phyloP scores from a whole-genome alignment of 2,797 vertebrate species.

The Paedocypris micromegethes region DNA sequence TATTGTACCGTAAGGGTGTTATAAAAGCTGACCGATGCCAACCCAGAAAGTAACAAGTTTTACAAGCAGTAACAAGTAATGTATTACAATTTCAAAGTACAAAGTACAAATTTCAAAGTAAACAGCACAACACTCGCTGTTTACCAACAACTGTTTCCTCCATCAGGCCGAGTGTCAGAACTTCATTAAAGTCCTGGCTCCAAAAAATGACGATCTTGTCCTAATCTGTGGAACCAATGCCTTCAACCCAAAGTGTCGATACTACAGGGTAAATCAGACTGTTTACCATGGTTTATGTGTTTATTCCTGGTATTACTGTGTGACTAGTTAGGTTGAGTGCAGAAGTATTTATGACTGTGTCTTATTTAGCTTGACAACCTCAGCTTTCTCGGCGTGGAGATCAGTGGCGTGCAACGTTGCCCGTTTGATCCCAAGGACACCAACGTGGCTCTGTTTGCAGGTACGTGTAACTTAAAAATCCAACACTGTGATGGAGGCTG shows the following conservation, averaged over 20 bases:
- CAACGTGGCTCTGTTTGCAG: constrained; percentile 98
- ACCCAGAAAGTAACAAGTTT: too few relatives aligned
- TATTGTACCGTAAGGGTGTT: too few relatives aligned
- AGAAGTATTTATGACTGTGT: constrained; percentile 44
- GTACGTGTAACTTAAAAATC: constrained; percentile 66
- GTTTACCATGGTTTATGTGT: constrained; percentile 22
- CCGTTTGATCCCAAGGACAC: constrained; percentile 98
- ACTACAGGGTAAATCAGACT: constrained; percentile 82
- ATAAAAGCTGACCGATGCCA: too few relatives aligned
- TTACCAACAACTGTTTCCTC: constrained; percentile 46
- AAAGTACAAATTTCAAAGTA: too few relatives aligned
- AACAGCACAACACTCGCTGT: constrained; percentile 6
- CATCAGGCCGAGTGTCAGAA: constrained; percentile 82
- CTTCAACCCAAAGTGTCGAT: constrained; percentile 99
- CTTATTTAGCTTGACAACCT: constrained; percentile 87
- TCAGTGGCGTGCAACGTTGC: constrained; percentile 96
- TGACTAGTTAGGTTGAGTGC: constrained; percentile 29
- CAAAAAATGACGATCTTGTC: constrained; percentile 93
- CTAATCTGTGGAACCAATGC: constrained; percentile 98
- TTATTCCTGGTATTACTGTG: too few relatives aligned
- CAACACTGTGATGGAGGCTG: constrained; percentile 50
- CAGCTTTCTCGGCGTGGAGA: constrained; percentile 97
- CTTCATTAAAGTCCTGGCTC: constrained; percentile 98
- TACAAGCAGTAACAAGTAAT: too few relatives aligned
- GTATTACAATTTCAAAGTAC: too few relatives aligned